Evolutionary conservation across 2,113 vertebrate species (phyloP).

Genomic region (Xiphorhynchus elegans): DNA sequence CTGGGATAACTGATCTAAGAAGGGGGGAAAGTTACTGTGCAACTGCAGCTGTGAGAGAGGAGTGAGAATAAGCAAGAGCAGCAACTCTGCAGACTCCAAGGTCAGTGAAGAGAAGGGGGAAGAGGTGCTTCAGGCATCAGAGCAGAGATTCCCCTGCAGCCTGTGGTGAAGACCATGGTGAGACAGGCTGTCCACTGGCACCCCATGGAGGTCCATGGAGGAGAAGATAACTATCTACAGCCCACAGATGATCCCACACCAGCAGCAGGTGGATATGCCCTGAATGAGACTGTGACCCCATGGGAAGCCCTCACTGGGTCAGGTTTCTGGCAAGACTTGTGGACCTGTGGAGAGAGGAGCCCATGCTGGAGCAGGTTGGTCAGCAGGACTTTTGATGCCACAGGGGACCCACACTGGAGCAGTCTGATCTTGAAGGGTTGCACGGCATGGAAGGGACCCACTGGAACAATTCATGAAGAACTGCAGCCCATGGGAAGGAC

Average conservation of each 20-base stretch:
- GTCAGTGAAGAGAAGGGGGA: background rate
- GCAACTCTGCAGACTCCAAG: background rate
- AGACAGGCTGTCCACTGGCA: background rate
- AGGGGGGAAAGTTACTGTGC: background rate
- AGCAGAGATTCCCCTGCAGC: too few species aligned
- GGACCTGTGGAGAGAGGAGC: background rate
- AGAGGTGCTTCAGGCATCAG: too few species aligned
- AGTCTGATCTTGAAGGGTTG: background rate
- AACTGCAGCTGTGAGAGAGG: background rate
- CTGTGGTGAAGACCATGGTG: too few species aligned
- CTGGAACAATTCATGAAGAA: background rate
- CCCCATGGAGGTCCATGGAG: background rate
- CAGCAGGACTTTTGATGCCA: background rate
- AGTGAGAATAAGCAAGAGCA: background rate
- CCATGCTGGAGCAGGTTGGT: background rate
- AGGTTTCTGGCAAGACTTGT: background rate
- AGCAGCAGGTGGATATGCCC: background rate
- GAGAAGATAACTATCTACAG: background rate
- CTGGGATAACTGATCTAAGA: background rate
- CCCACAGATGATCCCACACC: rapidly evolving
- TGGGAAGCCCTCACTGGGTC: background rate
- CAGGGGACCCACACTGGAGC: rapidly evolving
- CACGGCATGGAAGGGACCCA: background rate
- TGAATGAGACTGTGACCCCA: background rate
- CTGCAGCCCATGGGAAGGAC: rapidly evolving